Evolutionary conservation across 92 coral and sea anemone genomes (phyloP).

Genomic region (Chrysogorgia sp.): DNA sequence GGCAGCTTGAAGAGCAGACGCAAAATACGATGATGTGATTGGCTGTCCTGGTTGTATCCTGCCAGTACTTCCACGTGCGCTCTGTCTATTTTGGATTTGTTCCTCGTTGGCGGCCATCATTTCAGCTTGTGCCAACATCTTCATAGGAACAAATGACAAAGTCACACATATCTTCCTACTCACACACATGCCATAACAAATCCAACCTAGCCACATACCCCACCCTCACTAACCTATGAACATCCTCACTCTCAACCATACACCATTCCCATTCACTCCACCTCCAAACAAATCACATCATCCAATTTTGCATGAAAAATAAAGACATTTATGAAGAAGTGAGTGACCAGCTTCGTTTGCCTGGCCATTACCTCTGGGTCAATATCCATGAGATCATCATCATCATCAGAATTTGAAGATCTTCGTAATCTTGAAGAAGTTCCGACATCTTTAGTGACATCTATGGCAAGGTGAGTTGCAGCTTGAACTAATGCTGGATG

Average conservation of each 20-base stretch:
- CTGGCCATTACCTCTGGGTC: conserved; percentile 57
- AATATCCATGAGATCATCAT: conserved; percentile 47
- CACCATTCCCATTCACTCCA: conserved; percentile 28
- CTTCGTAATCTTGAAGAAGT: conserved; percentile 49
- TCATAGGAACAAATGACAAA: background rate
- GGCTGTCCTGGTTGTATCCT: conserved; percentile 44
- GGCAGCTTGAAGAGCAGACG: conserved; percentile 76
- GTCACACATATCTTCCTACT: background rate
- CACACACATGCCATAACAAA: conserved; percentile 18
- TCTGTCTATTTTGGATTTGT: background rate
- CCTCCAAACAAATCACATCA: conserved; percentile 21
- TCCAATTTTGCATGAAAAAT: too few relatives aligned
- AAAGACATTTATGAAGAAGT: too few relatives aligned
- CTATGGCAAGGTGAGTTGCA: conserved; percentile 95
- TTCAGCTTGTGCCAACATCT: background rate
- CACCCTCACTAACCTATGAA: conserved; percentile 15
- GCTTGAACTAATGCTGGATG: conserved; percentile 96
- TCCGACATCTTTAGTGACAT: conserved; percentile 73
- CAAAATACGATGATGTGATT: conserved; percentile 79
- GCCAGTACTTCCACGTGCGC: conserved; percentile 78
- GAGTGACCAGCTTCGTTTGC: too few relatives aligned
- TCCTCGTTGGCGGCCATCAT: background rate
- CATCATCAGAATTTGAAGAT: conserved; percentile 23
- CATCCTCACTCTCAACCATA: conserved; percentile 16
- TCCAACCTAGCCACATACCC: conserved; percentile 4